phyloP scores from a whole-genome alignment of 1,140 invertebrate genomes.

The Batillaria attramentaria region DNA sequence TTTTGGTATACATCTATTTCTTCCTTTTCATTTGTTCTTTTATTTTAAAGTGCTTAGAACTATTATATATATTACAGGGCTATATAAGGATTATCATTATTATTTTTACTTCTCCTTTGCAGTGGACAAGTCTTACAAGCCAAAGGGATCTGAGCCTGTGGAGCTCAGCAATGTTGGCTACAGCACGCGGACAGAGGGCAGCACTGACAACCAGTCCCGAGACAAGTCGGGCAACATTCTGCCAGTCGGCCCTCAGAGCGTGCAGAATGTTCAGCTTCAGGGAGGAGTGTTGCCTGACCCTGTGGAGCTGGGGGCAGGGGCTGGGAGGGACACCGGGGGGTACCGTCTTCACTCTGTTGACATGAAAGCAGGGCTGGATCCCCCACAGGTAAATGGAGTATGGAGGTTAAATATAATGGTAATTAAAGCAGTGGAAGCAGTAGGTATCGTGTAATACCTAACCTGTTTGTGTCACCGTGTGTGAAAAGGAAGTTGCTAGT shows the following conservation, averaged over 20 bases:
- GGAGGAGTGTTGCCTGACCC: neutral
- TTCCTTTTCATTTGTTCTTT: no score
- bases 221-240: neutral
- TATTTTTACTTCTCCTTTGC: neutral
- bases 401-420: no score
- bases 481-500: no score
- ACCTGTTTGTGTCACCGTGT: no score
- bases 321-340: neutral
- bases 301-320: conserved; percentile 17
- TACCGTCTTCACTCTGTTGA: conserved; percentile 16
- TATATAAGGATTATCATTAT: no score
- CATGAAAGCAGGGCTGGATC: conserved; percentile 27
- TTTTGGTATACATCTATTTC: no score
- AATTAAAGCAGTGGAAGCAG: no score
- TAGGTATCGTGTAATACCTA: no score
- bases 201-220: neutral
- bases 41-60: no score
- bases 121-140: neutral
- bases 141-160: neutral
- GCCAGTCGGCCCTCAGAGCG: no score
- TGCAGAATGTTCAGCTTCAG: no score
- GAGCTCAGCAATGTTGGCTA: neutral
- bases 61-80: no score
- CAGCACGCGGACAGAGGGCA: neutral
- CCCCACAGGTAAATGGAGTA: conserved; percentile 26